Evolutionary conservation across 2,888 invertebrate species (phyloP), one percentile per base, ranked within the genome.

Genomic region (Agrochola circellaris): DNA sequence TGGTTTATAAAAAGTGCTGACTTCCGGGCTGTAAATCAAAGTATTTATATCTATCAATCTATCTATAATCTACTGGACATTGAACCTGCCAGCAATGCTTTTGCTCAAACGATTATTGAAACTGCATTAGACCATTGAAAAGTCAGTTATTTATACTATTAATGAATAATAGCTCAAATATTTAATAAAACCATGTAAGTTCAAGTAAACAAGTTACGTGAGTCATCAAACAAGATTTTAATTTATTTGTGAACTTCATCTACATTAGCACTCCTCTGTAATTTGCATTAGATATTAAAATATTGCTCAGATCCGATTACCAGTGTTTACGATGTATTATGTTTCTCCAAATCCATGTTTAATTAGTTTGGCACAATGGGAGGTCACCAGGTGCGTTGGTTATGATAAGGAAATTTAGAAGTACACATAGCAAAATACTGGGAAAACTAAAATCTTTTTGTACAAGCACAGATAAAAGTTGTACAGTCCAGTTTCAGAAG

Each of bases 221-320:
- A 88, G 56, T 84, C 85, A 87, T 60, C 54, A 45, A 72, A 82
- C 84, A 71, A 81, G 84, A 86, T 80, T 74, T 60, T 81, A 83
- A 80, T 76, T 73, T 80, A 70, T 78, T 70, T 56, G 45, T 80
- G 34, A 66, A 58, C 58, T 77, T 80, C 58, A 74, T 76, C 51
- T 70, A 74, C 58, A 42, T 64, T 61, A 73, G 80, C 80, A 77
- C 84, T 80, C 78, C 85, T 82, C 30, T 0, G 7, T 83, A 30
- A 86, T 88, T 88, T 78, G 75, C 86, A 89, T 86, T 83, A 67
- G 60, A 66, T 77, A 87, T 81, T 71, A 83, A 65, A 84, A 73
- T 75, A 73, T 73, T 56, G 54, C 38, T 73, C 23, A 71, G 80
- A 84, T 86, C 76, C 68, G 15, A 89, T 87, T 89, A 87, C 87